Conservation (phyloP, 1,140 invertebrate species). For the Rhagoletis pomonella region DNA sequence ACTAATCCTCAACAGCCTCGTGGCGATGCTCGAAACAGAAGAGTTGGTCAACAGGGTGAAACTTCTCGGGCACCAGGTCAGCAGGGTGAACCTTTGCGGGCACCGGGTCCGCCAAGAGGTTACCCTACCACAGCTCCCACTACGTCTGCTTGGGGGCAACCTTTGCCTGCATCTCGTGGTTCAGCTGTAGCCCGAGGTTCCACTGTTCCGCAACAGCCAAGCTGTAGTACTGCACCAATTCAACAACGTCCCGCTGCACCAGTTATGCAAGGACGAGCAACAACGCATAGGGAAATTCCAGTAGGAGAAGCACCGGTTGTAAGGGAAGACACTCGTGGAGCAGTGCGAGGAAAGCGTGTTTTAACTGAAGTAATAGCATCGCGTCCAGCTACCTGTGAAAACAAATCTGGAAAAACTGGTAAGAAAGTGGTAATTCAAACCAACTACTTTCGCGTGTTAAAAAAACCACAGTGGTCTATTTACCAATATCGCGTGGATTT, state of each 20-base stretch:
- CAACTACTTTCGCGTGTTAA: slow-evolving; percentile 85
- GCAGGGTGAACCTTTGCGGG: background rate
- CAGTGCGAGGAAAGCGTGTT: slow-evolving; percentile 64
- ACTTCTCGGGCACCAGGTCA: background rate
- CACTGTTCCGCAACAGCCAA: slow-evolving; percentile 15
- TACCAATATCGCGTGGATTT: slow-evolving; percentile 91
- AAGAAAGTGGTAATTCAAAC: slow-evolving; percentile 75
- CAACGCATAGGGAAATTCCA: slow-evolving; percentile 50
- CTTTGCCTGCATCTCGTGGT: background rate
- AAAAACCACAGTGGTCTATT: slow-evolving; percentile 82
- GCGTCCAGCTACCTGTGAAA: slow-evolving; percentile 59
- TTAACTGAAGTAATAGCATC: slow-evolving; percentile 65
- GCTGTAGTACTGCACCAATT: slow-evolving; percentile 30
- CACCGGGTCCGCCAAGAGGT: background rate
- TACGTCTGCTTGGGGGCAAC: slow-evolving; percentile 53
- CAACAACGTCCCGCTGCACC: slow-evolving; percentile 52
- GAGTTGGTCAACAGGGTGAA: background rate
- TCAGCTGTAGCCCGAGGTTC: slow-evolving; percentile 40
- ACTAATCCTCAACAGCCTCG: slow-evolving; percentile 27
- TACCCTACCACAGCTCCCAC: background rate
- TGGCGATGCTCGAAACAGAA: background rate
- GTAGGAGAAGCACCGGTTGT: slow-evolving; percentile 46
- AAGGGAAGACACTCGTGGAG: slow-evolving; percentile 61
- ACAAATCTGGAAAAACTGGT: slow-evolving; percentile 63
- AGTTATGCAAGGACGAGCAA: slow-evolving; percentile 53